Evolutionary conservation across 1,140 invertebrate genomes (phyloP).

Genomic region (Heliconius himera): DNA sequence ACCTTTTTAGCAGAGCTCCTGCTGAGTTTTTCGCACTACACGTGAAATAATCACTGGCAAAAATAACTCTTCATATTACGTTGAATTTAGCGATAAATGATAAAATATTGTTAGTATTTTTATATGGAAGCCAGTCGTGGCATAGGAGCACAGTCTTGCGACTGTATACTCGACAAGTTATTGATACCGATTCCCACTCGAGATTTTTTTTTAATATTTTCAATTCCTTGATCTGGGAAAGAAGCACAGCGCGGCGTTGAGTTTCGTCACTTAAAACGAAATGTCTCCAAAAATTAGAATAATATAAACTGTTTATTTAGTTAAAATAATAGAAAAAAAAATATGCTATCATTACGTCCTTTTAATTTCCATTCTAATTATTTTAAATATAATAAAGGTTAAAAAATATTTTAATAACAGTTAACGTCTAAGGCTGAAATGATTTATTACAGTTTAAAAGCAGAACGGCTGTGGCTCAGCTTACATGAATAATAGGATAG

Average conservation of each 20-base stretch:
- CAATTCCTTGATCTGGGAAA: too few relatives aligned
- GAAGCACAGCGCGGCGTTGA: too few relatives aligned
- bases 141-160: too few relatives aligned
- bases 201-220: too few relatives aligned
- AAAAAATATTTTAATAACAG: not conserved
- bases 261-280: too few relatives aligned
- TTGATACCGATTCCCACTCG: too few relatives aligned
- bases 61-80: not conserved
- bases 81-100: not conserved
- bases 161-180: too few relatives aligned
- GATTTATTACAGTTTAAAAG: conserved; percentile 31
- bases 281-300: too few relatives aligned
- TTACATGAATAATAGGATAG: conserved; percentile 31
- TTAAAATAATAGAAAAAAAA: too few relatives aligned
- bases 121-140: too few relatives aligned
- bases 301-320: too few relatives aligned
- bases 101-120: not conserved
- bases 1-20: conserved; percentile 24
- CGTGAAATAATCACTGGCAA: not conserved
- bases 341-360: not conserved
- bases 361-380: not conserved
- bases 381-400: not conserved
- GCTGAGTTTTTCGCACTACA: conserved; percentile 33
- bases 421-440: conserved; percentile 26
- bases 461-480: conserved; percentile 22